phyloP scores from a whole-genome alignment of 1,140 invertebrate species.

The Drosophila miranda region DNA sequence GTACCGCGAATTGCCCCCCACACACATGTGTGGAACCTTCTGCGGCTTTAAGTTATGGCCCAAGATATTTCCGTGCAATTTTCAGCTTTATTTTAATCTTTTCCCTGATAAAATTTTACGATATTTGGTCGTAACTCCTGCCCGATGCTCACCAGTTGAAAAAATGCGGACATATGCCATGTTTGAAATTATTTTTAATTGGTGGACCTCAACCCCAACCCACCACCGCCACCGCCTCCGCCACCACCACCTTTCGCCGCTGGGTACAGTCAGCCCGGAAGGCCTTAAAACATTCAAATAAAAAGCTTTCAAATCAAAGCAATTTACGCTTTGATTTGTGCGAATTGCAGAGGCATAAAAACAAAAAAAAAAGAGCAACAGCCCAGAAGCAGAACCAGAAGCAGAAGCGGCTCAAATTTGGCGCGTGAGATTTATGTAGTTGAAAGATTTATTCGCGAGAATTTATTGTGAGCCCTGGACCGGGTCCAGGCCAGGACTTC shows the following conservation, averaged over 20 bases:
- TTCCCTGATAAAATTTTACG: slow-evolving; percentile 71
- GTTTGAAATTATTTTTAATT: slow-evolving; percentile 77
- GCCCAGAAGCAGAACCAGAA: not conserved
- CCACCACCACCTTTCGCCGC: slow-evolving; percentile 22
- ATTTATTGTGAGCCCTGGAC: slow-evolving; percentile 62
- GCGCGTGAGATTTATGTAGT: slow-evolving; percentile 78
- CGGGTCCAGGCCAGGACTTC: slow-evolving; percentile 51
- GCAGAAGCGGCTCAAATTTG: slow-evolving; percentile 62
- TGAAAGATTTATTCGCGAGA: slow-evolving; percentile 76
- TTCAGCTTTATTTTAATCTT: slow-evolving; percentile 75
- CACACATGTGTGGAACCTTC: slow-evolving; percentile 48
- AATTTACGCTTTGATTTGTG: slow-evolving; percentile 79
- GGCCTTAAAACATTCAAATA: slow-evolving; percentile 18
- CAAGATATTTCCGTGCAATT: slow-evolving; percentile 61
- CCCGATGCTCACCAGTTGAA: not conserved
- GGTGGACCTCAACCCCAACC: slow-evolving; percentile 16
- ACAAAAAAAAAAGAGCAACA: slow-evolving; percentile 21
- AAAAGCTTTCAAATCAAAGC: slow-evolving; percentile 79
- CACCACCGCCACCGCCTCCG: slow-evolving; percentile 6
- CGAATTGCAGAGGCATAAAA: slow-evolving; percentile 31
- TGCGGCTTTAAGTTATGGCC: slow-evolving; percentile 52
- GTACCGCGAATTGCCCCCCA: slow-evolving; percentile 49
- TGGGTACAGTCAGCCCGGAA: slow-evolving; percentile 62
- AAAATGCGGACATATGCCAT: slow-evolving; percentile 67
- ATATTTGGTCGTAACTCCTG: slow-evolving; percentile 45